These are phyloP conservation scores for Henicopernis longicauda DNA, from an alignment of 2,113 vertebrate species.

Conservation along the genomic window DNA sequence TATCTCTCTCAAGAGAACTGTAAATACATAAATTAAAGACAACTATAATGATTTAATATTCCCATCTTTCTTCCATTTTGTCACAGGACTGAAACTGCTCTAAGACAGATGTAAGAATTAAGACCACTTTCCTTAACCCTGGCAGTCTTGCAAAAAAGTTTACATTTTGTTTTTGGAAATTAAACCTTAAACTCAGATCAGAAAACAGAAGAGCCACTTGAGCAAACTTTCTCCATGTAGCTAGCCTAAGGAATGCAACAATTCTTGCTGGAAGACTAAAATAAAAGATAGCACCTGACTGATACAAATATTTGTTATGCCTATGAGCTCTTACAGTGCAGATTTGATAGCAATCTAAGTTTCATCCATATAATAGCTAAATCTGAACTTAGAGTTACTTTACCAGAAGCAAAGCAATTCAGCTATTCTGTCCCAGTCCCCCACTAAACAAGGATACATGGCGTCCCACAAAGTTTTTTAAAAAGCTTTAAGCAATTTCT, in stretches of 20 bases:
- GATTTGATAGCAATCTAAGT: not conserved
- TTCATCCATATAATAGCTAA: not conserved
- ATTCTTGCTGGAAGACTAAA: not conserved
- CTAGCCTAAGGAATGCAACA: not conserved
- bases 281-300: not conserved
- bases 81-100: not conserved
- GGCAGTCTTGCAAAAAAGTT: not conserved
- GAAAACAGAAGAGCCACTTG: not conserved
- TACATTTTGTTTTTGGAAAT: not conserved
- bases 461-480: not conserved
- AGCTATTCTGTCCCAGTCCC: not conserved
- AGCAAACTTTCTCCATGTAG: not conserved
- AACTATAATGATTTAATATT: not conserved
- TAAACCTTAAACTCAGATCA: not conserved
- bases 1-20: not conserved
- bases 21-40: not conserved
- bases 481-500: not conserved
- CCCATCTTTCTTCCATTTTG: not conserved
- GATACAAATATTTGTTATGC: not conserved
- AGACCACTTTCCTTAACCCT: not conserved
- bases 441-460: not conserved
- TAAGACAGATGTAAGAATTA: not conserved
- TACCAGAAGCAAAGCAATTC: not conserved
- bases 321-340: not conserved
- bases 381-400: not conserved